Evolutionary conservation across 1,140 invertebrate species (phyloP).

Genomic region (Streblospio benedicti): DNA sequence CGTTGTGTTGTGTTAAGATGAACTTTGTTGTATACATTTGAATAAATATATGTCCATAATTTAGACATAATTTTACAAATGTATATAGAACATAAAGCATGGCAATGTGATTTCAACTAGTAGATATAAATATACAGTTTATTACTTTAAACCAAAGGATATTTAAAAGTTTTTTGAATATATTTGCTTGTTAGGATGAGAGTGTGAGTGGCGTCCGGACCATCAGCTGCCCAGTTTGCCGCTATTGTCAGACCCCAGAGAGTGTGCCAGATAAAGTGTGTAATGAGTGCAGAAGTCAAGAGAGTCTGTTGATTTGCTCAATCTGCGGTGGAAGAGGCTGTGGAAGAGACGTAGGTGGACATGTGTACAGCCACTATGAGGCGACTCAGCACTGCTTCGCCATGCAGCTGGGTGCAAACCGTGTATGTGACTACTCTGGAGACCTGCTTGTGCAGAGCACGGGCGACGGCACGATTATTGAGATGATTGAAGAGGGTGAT

Average conservation of each 20-base stretch:
- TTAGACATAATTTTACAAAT: too few species aligned
- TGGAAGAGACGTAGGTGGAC: conserved; percentile 67
- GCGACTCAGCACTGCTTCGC: conserved; percentile 94
- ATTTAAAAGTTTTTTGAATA: too few species aligned
- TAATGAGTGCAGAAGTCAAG: conserved; percentile 64
- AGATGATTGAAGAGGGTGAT: too few species aligned
- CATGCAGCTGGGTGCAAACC: conserved; percentile 83
- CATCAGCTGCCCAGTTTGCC: conserved; percentile 56
- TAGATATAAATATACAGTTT: too few species aligned
- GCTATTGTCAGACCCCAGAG: conserved; percentile 76
- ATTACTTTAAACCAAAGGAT: too few species aligned
- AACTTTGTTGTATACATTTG: too few species aligned
- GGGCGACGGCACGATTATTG: conserved; percentile 91
- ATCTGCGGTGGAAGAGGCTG: conserved; percentile 98
- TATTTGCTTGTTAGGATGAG: conserved; percentile 67
- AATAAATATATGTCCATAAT: too few species aligned
- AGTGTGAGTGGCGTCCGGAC: conserved; percentile 93
- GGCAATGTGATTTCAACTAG: too few species aligned
- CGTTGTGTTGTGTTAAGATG: too few species aligned
- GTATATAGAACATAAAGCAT: too few species aligned
- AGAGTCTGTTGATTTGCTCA: conserved; percentile 93
- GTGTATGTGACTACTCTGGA: conserved; percentile 96
- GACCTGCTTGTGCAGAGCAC: conserved; percentile 93
- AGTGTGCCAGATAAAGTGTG: conserved; percentile 73
- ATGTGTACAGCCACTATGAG: conserved; percentile 77